phyloP scores from a whole-genome alignment of 2,797 vertebrate genomes.

The Falco berigora region DNA sequence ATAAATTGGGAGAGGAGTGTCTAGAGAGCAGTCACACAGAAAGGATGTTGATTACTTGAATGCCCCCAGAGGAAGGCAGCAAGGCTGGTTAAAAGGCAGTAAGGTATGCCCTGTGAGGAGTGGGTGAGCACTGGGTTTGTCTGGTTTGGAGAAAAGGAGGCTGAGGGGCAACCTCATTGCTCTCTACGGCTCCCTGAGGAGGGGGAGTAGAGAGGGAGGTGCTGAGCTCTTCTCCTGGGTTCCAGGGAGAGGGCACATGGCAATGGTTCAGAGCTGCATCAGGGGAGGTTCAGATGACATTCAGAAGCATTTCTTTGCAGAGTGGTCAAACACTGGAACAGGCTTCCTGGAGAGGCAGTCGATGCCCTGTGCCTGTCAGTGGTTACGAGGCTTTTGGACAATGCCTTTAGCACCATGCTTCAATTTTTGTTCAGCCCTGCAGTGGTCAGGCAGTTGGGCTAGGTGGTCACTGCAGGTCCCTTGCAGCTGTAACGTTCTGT shows the following conservation, averaged over 20 bases:
- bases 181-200: not conserved
- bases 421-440: not conserved
- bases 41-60: not conserved
- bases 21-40: not conserved
- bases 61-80: not conserved
- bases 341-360: not conserved
- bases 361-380: not conserved
- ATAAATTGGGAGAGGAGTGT: no score
- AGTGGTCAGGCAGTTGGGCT: not conserved
- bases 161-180: not conserved
- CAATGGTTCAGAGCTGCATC: not conserved
- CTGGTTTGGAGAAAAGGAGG: not conserved
- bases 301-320: not conserved
- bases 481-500: not conserved
- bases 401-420: not conserved
- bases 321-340: not conserved
- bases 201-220: not conserved
- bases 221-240: not conserved
- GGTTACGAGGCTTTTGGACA: not conserved
- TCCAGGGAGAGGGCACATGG: fast-evolving
- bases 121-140: fast-evolving
- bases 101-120: not conserved
- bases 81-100: not conserved
- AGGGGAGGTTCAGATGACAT: not conserved
- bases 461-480: not conserved